Conservation (phyloP, 1,140 invertebrate species). For the Vollenhovia emeryi region DNA sequence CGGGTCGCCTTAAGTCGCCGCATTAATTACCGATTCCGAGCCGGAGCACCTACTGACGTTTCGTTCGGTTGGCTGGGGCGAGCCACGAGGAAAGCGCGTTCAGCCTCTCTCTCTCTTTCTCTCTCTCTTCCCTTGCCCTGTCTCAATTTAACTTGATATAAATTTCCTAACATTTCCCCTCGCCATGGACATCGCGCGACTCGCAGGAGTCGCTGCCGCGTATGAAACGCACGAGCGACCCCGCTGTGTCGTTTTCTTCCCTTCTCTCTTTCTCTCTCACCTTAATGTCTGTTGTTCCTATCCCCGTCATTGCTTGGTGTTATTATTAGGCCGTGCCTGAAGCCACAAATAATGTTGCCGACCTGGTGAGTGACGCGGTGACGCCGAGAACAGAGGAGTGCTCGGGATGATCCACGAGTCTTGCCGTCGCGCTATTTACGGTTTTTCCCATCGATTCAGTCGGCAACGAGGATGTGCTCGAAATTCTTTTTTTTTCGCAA, state of each 20-base stretch:
- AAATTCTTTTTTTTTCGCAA: too few relatives aligned
- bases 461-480: slow-evolving; percentile 39
- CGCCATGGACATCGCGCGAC: slow-evolving; percentile 21
- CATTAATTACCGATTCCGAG: slow-evolving; percentile 74
- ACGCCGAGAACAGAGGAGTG: slow-evolving; percentile 44
- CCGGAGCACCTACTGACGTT: slow-evolving; percentile 6
- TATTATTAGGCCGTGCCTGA: slow-evolving; percentile 70
- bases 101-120: slow-evolving; percentile 8
- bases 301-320: slow-evolving; percentile 47
- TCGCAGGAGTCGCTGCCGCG: slow-evolving; percentile 20
- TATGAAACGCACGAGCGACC: slow-evolving; percentile 31
- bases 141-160: slow-evolving; percentile 58
- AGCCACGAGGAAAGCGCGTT: background rate
- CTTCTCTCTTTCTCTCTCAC: background rate
- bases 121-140: slow-evolving; percentile 25
- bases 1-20: slow-evolving; percentile 62
- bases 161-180: slow-evolving; percentile 52
- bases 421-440: slow-evolving; percentile 64
- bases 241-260: slow-evolving; percentile 5
- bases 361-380: slow-evolving; percentile 63
- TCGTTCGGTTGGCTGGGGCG: slow-evolving; percentile 13
- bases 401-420: slow-evolving; percentile 70
- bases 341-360: slow-evolving; percentile 70
- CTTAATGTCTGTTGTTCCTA: background rate
- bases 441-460: slow-evolving; percentile 8